Evolutionary conservation across 2,113 vertebrate genomes (phyloP).

Genomic region (Otis tarda): DNA sequence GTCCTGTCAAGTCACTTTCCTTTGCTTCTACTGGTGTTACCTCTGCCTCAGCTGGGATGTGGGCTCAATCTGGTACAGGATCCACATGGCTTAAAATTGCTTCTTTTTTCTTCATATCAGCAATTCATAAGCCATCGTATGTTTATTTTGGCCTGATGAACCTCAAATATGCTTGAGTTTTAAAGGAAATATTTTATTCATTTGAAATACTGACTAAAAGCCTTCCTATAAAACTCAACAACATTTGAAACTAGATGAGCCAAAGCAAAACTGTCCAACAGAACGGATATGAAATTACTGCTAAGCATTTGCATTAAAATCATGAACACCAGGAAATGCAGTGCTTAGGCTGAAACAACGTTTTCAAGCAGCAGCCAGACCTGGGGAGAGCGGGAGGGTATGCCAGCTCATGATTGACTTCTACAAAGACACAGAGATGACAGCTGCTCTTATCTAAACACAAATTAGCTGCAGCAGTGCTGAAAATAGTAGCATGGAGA

Average conservation of each 20-base stretch:
- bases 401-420: neutral
- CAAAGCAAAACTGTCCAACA: constrained; percentile 2
- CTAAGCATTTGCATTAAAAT: neutral
- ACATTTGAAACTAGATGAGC: neutral
- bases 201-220: constrained; percentile 3
- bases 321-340: neutral
- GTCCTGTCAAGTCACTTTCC: neutral
- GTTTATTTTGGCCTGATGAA: neutral
- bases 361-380: neutral
- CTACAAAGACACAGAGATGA: neutral
- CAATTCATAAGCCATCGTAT: neutral
- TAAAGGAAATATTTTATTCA: neutral
- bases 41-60: neutral
- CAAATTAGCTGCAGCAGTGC: neutral
- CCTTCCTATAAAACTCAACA: neutral
- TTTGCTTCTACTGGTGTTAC: neutral
- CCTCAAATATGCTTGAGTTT: neutral
- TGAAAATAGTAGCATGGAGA: neutral
- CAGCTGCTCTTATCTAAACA: constrained; percentile 5
- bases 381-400: neutral
- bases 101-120: neutral
- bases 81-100: neutral
- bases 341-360: neutral
- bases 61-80: neutral
- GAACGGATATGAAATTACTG: neutral